Evolutionary conservation across 92 coral and sea anemone species (phyloP), one percentile per base, ranked within the genome.

Genomic region (Siderastrea radians): DNA sequence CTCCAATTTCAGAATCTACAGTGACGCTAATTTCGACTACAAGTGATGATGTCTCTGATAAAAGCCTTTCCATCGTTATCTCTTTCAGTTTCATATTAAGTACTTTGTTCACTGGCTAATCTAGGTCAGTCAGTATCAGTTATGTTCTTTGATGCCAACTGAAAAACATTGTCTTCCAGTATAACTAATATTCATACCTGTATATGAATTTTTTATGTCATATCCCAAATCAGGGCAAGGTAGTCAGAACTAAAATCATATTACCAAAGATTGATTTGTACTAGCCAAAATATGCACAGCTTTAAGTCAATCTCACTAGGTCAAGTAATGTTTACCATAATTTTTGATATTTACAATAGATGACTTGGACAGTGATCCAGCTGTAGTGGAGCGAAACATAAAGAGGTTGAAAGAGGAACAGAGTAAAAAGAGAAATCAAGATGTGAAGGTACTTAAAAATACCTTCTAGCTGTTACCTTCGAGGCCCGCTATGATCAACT

Each of bases 391-490:
- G 49, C 49, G 79, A 75, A 75, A 75, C 79, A 53, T 75, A 49
- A n/a, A n/a, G 79, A 75, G 65, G 79, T 75, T 75, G 50, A 54
- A 75, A 55, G 79, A 75, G 5, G 65, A 75, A 75, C 79, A 55
- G 49, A 75, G 79, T 75, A 75, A 75, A 75, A 53, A 38, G 49
- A 75, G 65, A 75, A 9, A 26, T 75, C 64, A 75, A 75, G 79
- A 75, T 75, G 79, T 43, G 1, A 26, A 1, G 64, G 83, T 79
- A 49, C 59, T 79, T n/a, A n/a, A 49, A 47, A 63, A 73, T 19
- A 79, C 49, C 83, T 79, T 65, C 83, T 79, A n/a, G 64, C 73
- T 50, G 83, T 79, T 6, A 79, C 83, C 7, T 79, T 79, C 65
- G 61, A 48, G 49, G n/a, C 73, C 17, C 73, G 83, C 83, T 62